Evolutionary conservation across 1,140 invertebrate species (phyloP).

Genomic region (Nephila pilipes): DNA sequence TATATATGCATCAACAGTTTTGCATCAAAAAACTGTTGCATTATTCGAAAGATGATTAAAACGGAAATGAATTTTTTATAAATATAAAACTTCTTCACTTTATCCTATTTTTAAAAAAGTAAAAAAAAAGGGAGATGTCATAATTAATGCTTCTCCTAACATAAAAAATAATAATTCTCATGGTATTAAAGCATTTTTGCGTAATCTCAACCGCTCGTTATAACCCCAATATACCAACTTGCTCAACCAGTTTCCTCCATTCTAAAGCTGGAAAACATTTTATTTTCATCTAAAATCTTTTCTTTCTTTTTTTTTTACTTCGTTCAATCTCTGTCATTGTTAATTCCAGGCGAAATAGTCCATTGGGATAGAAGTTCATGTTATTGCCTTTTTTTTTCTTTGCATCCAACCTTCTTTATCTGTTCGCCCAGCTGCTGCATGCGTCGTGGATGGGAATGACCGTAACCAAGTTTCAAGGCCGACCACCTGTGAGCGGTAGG

Average conservation of each 20-base stretch:
- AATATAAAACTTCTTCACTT: too few species aligned
- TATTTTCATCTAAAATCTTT: background rate
- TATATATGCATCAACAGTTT: too few species aligned
- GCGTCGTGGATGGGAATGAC: conserved; percentile 40
- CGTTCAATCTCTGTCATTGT: conserved; percentile 1
- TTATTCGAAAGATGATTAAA: too few species aligned
- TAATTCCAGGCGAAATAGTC: background rate
- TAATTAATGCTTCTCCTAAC: background rate
- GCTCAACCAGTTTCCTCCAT: background rate
- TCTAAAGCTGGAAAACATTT: background rate
- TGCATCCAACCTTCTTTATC: conserved; percentile 36
- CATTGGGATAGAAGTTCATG: conserved; percentile 10
- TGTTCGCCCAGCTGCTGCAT: conserved; percentile 7
- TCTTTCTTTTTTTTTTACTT: background rate
- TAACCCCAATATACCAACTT: background rate
- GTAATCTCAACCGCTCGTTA: background rate
- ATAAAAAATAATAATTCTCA: background rate
- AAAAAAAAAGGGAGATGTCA: background rate
- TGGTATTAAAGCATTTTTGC: background rate
- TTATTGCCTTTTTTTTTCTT: background rate
- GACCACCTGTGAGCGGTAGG: conserved; percentile 44
- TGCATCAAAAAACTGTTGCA: too few species aligned
- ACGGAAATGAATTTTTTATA: too few species aligned
- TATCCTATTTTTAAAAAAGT: too few species aligned
- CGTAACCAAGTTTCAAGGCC: conserved; percentile 59